Evolutionary conservation across 2,113 vertebrate genomes (phyloP).

Genomic region (Thunnus maccoyii): DNA sequence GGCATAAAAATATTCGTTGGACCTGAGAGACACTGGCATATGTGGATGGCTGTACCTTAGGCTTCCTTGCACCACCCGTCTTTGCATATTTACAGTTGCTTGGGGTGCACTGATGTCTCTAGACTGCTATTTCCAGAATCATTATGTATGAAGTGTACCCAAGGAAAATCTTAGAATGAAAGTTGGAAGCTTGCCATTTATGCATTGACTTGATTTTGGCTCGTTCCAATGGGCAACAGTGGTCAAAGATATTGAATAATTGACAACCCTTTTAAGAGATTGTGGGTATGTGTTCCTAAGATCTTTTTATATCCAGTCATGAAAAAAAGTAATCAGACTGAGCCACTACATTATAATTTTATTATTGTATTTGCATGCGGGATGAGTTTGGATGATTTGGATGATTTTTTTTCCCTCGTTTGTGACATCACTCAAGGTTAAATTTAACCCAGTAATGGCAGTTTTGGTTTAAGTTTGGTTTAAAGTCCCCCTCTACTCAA

Average conservation of each 20-base stretch:
- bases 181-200: conserved; percentile 40
- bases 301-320: conserved; percentile 12
- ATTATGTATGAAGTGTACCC: conserved; percentile 51
- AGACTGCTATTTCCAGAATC: conserved; percentile 51
- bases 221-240: conserved; percentile 13
- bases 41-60: conserved; percentile 37
- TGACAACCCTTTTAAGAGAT: conserved; percentile 41
- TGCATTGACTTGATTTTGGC: conserved; percentile 25
- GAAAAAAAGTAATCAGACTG: neutral
- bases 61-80: neutral
- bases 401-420: neutral
- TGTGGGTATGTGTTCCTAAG: neutral
- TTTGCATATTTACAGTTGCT: conserved; percentile 56
- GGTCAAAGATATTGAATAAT: conserved; percentile 39
- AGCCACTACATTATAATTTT: neutral
- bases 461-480: conserved; percentile 1
- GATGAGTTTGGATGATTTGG: neutral
- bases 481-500: neutral
- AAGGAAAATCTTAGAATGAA: conserved; percentile 36
- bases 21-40: conserved; percentile 36
- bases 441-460: neutral
- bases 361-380: neutral
- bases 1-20: conserved; percentile 45
- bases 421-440: conserved; percentile 13
- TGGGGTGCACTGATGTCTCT: conserved; percentile 37